These are phyloP conservation scores for Hydropotes inermis DNA, from an alignment of 2,113 vertebrate species.

Conservation along the genomic window DNA sequence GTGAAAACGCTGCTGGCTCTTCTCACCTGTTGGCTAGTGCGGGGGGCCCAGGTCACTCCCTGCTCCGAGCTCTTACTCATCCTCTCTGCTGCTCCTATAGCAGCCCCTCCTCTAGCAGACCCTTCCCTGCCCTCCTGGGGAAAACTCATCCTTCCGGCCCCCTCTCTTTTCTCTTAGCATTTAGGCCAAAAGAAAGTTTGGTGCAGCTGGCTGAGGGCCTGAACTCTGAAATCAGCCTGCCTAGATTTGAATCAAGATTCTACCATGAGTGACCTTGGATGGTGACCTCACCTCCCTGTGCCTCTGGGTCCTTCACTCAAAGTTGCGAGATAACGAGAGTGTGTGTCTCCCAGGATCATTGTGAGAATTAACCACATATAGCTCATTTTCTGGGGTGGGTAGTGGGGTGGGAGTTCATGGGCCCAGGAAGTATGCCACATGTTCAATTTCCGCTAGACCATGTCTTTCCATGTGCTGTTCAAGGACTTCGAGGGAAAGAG, in stretches of 20 bases:
- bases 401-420: fast-evolving
- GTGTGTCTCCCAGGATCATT: not conserved
- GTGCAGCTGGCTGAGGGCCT: not conserved
- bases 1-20: not conserved
- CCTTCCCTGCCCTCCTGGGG: not conserved
- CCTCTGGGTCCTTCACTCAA: not conserved
- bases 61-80: not conserved
- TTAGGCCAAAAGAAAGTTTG: not conserved
- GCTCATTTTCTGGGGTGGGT: no score
- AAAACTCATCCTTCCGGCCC: not conserved
- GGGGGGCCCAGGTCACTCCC: not conserved
- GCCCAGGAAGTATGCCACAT: not conserved
- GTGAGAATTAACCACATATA: not conserved
- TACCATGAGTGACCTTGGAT: not conserved
- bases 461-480: not conserved
- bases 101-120: not conserved
- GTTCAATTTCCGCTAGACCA: not conserved
- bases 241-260: not conserved
- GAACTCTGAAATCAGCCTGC: not conserved
- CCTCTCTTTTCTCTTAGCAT: not conserved
- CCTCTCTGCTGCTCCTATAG: not conserved
- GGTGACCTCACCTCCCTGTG: not conserved
- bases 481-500: not conserved
- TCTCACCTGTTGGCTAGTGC: not conserved
- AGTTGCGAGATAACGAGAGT: not conserved